These are phyloP conservation scores for Leptopilina myrica DNA, from an alignment of 2,888 invertebrate genomes.

Conservation along the genomic window DNA sequence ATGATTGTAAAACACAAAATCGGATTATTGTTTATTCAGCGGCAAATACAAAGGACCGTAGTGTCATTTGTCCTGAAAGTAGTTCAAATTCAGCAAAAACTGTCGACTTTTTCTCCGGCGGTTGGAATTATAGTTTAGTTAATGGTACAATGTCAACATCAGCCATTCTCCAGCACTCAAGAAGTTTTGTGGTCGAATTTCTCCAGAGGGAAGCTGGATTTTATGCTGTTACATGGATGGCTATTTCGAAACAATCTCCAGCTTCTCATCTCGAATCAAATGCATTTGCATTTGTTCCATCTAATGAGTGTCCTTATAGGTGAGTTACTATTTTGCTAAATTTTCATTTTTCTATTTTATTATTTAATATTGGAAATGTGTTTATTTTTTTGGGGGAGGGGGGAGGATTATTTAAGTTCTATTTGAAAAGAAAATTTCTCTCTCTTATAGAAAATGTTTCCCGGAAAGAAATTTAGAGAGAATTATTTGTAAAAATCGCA, in stretches of 20 bases:
- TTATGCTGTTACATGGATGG: constrained; percentile 88
- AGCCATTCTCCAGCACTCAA: constrained; percentile 78
- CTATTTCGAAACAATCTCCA: constrained; percentile 83
- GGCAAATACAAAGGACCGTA: constrained; percentile 80
- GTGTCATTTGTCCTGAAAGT: constrained; percentile 83
- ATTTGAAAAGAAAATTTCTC: background rate
- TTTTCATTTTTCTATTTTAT: background rate
- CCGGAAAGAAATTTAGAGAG: background rate
- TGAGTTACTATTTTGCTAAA: constrained; percentile 69
- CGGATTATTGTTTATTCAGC: constrained; percentile 86
- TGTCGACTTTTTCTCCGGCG: constrained; percentile 84
- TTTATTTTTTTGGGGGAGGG: too few relatives aligned
- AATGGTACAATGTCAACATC: constrained; percentile 59
- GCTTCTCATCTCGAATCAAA: constrained; percentile 59
- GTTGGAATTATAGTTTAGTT: constrained; percentile 57
- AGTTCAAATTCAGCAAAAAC: constrained; percentile 66
- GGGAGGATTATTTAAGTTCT: too few relatives aligned
- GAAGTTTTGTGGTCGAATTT: constrained; percentile 87
- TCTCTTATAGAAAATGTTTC: too few relatives aligned
- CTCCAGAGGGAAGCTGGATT: constrained; percentile 85
- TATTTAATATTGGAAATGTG: background rate
- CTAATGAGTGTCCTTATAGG: constrained; percentile 85
- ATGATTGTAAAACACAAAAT: constrained; percentile 83
- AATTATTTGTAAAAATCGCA: background rate
- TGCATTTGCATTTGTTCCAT: constrained; percentile 65